Base-by-base conservation (phyloP, 1,140 invertebrate genomes). In the Cydia amplana region DNA sequence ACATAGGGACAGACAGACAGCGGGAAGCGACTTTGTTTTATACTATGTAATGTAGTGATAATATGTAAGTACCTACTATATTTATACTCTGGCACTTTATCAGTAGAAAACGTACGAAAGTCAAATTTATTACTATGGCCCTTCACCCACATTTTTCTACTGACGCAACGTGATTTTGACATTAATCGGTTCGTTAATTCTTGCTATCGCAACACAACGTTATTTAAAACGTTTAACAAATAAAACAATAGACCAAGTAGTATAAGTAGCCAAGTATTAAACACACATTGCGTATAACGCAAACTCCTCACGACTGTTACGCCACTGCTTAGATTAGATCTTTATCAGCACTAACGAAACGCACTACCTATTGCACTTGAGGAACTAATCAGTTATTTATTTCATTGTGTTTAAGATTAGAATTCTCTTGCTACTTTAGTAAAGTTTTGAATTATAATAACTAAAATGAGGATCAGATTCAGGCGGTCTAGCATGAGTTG, bases 331-430 rank as follows among this genome's bases (percentile, higher is more conserved):
- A 60, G 55, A 60, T 60, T 60, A 60, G 20, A 60, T 60, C 20
- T n/a, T 51, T 60, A 60, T 60, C 55, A 60, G 18, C 55, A 60
- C 7, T 60, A 60, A 60, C 55, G 55, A 60, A 60, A 60, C 55
- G 55, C 55, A 60, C 18, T 60, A 5, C 1, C 55, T 20, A 60
- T 60, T 60, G 55, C 55, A 55, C 55, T 60, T 49, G 4, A 9
- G n/a, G 55, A 60, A 60, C 55, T 60, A 60, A 60, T 60, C 55
- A 60, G 55, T 28, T 28, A 28, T 28, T 12, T 60, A 60, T 60
- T 60, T 60, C 55, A 60, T 4, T 49, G 46, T 49, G 5, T 49
- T 60, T n/a, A 20, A 60, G 7, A 60, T 60, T 60, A 60, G 36
- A 40, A 40, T 40, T 40, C 7, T 0, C 2, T 10, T 40, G 36